Conservation (phyloP, 2,888 invertebrate species). For the Pachycephus smyrnensis region DNA sequence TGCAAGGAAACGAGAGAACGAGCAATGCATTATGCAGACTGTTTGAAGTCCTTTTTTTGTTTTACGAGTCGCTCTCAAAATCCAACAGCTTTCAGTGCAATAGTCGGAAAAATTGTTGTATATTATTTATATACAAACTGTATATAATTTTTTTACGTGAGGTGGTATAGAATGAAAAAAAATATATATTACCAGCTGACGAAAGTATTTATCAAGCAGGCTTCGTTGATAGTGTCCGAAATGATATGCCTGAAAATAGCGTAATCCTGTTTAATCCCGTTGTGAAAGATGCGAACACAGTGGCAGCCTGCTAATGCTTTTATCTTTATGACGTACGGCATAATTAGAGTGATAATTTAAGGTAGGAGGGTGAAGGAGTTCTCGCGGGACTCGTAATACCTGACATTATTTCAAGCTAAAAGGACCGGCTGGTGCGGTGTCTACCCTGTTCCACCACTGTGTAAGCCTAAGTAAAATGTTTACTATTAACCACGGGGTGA, state of each 20-base stretch:
- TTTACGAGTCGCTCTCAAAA: conserved; percentile 44
- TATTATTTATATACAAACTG: too few species aligned
- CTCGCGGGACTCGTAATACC: conserved; percentile 51
- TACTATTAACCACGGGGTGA: conserved; percentile 41
- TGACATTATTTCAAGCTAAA: conserved; percentile 54
- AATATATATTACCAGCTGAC: neutral
- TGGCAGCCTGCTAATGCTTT: conserved; percentile 26
- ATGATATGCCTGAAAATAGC: neutral
- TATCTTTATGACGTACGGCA: conserved; percentile 48
- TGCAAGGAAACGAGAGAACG: conserved; percentile 34
- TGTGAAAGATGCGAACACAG: conserved; percentile 4
- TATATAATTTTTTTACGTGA: too few species aligned
- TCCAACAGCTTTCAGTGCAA: conserved; percentile 12
- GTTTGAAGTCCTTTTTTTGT: conserved; percentile 59
- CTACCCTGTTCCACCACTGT: conserved; percentile 28
- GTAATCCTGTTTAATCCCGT: conserved; percentile 36
- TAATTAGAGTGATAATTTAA: conserved; percentile 59
- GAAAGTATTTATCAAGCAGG: neutral
- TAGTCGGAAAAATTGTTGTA: too few species aligned
- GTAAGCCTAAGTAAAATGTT: conserved; percentile 55
- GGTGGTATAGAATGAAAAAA: neutral
- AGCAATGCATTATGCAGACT: conserved; percentile 60
- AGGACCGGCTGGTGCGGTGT: conserved; percentile 33
- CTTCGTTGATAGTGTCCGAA: neutral
- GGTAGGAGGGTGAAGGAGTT: conserved; percentile 36